phyloP scores from a whole-genome alignment of 1,140 invertebrate genomes.

The Drosophila albomicans region DNA sequence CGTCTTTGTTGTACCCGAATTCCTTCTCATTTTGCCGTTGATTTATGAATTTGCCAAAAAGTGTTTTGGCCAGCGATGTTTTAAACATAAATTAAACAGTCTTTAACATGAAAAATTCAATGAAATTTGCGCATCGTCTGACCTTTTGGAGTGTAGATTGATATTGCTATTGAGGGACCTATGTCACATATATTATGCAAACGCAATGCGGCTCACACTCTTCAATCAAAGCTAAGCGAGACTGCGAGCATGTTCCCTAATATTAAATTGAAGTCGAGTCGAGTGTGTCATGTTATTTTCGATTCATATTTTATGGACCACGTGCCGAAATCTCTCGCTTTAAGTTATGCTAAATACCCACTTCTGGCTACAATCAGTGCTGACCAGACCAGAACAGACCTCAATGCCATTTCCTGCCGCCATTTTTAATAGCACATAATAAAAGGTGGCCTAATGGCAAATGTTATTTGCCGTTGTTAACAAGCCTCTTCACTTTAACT shows the following conservation, averaged over 20 bases:
- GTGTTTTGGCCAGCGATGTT: slow-evolving; percentile 41
- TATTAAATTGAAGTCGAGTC: slow-evolving; percentile 36
- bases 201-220: slow-evolving; percentile 20
- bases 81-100: slow-evolving; percentile 71
- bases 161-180: slow-evolving; percentile 1
- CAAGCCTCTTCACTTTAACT: background rate
- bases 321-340: slow-evolving; percentile 8
- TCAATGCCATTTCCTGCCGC: background rate
- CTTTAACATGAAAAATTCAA: slow-evolving; percentile 73
- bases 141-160: background rate
- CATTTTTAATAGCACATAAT: slow-evolving; percentile 5
- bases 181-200: slow-evolving; percentile 60
- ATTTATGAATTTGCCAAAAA: slow-evolving; percentile 65
- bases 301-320: slow-evolving; percentile 34
- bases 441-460: slow-evolving; percentile 21
- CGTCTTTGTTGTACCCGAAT: background rate
- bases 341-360: slow-evolving; percentile 26
- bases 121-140: slow-evolving; percentile 42
- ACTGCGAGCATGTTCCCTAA: slow-evolving; percentile 12
- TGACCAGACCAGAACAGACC: slow-evolving; percentile 25
- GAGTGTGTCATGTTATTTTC: slow-evolving; percentile 25
- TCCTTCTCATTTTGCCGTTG: slow-evolving; percentile 24
- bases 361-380: slow-evolving; percentile 26
- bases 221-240: slow-evolving; percentile 17
- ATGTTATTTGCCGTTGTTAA: slow-evolving; percentile 7